phyloP scores from a whole-genome alignment of 2,888 invertebrate genomes.

The Synergus umbraculus region DNA sequence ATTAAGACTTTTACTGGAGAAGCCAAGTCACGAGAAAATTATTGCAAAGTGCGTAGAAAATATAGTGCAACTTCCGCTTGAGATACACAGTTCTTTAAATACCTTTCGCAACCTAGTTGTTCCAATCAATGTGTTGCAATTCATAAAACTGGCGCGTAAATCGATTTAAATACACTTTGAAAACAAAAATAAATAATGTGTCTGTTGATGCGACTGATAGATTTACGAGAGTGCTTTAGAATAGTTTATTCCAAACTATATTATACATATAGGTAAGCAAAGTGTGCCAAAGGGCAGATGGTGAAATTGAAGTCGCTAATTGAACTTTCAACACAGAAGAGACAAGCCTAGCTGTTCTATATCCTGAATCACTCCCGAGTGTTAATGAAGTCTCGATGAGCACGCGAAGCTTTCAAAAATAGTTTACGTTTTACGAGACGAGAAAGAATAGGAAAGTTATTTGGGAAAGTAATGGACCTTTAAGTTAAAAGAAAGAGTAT shows the following conservation, averaged over 20 bases:
- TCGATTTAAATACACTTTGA: no score
- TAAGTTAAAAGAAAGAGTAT: slow-evolving; percentile 13
- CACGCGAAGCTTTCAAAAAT: slow-evolving; percentile 4
- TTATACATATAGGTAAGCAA: neutral
- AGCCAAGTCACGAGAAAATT: slow-evolving; percentile 11
- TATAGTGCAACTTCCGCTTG: slow-evolving; percentile 3
- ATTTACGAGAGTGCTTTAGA: neutral
- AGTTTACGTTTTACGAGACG: neutral
- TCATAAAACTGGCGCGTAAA: no score
- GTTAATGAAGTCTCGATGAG: neutral
- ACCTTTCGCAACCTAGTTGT: neutral
- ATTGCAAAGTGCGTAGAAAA: neutral
- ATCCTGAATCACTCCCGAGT: neutral
- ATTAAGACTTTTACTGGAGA: slow-evolving; percentile 6
- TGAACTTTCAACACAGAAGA: neutral
- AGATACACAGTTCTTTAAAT: slow-evolving; percentile 1
- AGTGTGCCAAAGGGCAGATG: neutral
- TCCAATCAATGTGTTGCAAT: neutral
- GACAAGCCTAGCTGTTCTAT: neutral
- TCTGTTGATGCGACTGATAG: neutral
- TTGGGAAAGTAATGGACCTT: slow-evolving; percentile 26
- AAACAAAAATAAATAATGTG: no score
- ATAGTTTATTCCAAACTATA: neutral
- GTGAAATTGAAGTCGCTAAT: neutral
- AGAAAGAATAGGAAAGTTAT: slow-evolving; percentile 4